A percentile compares a stretch with the other conserved stretches of the same genome.
These are phyloP conservation scores for Melieria picta DNA, from an alignment of 2,888 invertebrate genomes.

Conservation along the genomic window DNA sequence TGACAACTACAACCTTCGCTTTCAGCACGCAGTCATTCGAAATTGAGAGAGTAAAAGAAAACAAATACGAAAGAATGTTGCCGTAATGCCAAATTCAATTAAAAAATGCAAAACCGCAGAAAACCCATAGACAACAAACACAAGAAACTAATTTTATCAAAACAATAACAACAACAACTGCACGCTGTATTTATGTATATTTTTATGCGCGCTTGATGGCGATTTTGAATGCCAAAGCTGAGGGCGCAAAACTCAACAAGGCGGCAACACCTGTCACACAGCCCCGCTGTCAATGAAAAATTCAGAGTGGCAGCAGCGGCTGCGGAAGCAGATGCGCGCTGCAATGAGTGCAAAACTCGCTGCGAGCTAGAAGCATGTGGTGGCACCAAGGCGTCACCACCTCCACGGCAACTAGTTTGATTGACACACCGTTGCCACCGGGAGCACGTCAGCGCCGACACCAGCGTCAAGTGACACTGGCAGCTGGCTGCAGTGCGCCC, in stretches of 20 bases:
- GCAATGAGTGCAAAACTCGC: background rate
- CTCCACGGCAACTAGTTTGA: constrained; percentile 4
- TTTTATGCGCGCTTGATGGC: background rate
- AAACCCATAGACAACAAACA: constrained; percentile 36
- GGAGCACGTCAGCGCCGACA: constrained; percentile 24
- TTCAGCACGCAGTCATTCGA: constrained; percentile 2
- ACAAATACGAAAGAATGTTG: constrained; percentile 29
- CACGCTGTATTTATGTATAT: background rate
- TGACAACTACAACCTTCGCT: constrained; percentile 36
- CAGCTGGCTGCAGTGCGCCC: too few relatives aligned
- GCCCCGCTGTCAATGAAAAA: constrained; percentile 12
- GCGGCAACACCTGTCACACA: constrained; percentile 24
- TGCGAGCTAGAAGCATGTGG: background rate
- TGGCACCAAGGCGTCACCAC: too few relatives aligned
- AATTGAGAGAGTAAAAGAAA: background rate
- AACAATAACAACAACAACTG: constrained; percentile 4
- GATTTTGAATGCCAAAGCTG: constrained; percentile 40
- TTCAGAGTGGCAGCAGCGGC: background rate
- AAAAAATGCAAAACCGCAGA: constrained; percentile 41
- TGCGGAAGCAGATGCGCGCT: background rate
- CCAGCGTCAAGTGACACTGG: background rate
- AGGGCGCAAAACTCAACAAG: constrained; percentile 25
- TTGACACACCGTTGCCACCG: constrained; percentile 20
- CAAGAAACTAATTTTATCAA: constrained; percentile 1
- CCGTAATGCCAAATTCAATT: constrained; percentile 58